Conservation (phyloP, 2,888 invertebrate species). For the Heliconius ismenius region DNA sequence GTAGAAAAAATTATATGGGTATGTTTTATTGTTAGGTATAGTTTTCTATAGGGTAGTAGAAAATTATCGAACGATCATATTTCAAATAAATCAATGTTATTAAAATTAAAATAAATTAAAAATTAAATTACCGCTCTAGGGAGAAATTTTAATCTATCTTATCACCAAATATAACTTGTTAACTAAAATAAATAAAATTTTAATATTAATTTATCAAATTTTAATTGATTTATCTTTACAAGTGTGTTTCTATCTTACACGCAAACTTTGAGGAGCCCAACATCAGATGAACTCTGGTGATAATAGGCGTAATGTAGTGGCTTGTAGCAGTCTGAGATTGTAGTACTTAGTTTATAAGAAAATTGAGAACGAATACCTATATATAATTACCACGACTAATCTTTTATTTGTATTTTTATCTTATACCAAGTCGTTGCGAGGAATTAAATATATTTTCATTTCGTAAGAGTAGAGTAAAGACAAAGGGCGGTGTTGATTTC, state of each 20-base stretch:
- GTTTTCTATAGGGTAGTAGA: neutral
- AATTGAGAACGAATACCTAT: conserved; percentile 37
- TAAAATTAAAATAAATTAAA: no score
- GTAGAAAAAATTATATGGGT: neutral
- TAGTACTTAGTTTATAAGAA: conserved; percentile 52
- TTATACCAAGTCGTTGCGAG: no score
- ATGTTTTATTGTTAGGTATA: neutral
- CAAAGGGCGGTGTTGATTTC: no score
- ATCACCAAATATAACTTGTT: neutral
- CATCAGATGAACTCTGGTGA: conserved; percentile 50
- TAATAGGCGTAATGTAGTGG: conserved; percentile 54
- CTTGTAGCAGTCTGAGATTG: conserved; percentile 41
- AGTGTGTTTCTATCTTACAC: neutral
- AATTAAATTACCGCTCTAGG: no score
- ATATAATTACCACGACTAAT: no score
- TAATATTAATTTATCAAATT: neutral
- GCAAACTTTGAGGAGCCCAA: conserved; percentile 50
- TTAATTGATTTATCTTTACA: neutral
- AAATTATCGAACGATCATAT: neutral
- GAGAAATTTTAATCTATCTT: no score
- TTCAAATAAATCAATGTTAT: neutral
- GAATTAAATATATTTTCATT: no score
- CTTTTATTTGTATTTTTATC: no score
- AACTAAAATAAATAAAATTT: neutral
- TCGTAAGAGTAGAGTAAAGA: no score